Evolutionary conservation across 2,888 invertebrate species (phyloP).

Genomic region (Anorthoa munda): DNA sequence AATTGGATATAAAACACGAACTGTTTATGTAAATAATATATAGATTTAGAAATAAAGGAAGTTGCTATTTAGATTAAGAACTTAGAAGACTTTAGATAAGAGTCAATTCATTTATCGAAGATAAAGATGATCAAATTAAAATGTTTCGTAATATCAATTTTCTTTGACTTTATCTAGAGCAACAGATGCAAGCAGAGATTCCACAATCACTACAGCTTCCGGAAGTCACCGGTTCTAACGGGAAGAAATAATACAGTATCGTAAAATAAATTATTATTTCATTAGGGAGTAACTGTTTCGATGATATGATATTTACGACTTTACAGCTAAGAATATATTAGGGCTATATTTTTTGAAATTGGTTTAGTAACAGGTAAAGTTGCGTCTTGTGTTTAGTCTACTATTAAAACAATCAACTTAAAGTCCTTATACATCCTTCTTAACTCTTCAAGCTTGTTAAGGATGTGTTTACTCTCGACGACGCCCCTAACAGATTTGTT

Average conservation of each 20-base stretch:
- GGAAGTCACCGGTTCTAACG: conserved; percentile 41
- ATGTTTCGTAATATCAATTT: conserved; percentile 21
- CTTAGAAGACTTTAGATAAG: conserved; percentile 5
- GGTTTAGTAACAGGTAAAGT: background rate
- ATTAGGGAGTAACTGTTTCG: conserved; percentile 35
- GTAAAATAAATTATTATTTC: conserved; percentile 34
- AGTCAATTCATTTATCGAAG: conserved; percentile 14
- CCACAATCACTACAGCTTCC: conserved; percentile 31
- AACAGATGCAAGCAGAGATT: conserved; percentile 17
- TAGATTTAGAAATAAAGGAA: conserved; percentile 24
- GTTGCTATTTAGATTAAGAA: conserved; percentile 20
- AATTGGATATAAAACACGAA: conserved; percentile 40
- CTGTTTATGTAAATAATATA: conserved; percentile 38
- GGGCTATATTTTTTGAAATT: background rate
- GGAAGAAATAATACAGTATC: conserved; percentile 24
- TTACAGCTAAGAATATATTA: background rate
- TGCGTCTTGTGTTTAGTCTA: background rate
- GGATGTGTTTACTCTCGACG: conserved; percentile 76
- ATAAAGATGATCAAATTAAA: conserved; percentile 29
- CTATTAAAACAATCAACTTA: conserved; percentile 4
- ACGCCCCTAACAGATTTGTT: conserved; percentile 83
- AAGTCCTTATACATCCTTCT: conserved; percentile 59
- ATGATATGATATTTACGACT: conserved; percentile 18
- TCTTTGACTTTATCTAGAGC: conserved; percentile 27
- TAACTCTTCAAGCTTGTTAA: conserved; percentile 69